Base-by-base conservation (phyloP, 2,113 vertebrate species). In the Hippotragus niger region DNA sequence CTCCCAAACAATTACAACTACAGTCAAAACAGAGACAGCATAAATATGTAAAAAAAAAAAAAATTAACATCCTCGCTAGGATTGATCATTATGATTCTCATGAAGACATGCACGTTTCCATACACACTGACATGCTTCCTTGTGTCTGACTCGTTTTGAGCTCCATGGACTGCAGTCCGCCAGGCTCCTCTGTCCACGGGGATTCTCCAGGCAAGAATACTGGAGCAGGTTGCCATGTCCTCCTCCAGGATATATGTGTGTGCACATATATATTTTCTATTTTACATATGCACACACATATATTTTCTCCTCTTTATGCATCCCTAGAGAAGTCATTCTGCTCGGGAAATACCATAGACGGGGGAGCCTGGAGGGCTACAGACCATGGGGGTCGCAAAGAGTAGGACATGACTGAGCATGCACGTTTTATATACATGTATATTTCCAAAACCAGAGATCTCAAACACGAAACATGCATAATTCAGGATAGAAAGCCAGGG, bases 51-150 rank as follows among this genome's bases (percentile, higher is more conserved):
- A 58, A 93, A 67, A 45, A 40, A 40, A 45, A 58, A n/a, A 3
- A n/a, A 17, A 2, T 36, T 23, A 45, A 13, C 9, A 40, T 53
- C 53, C 3, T 45, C 33, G 17, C 36, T 47, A 25, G 33, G 71
- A 67, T 1, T 52, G 33, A 33, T 4, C 43, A 50, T 14, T 17
- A 19, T 11, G 40, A 16, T 11, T 67, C 33, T 27, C 43, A 14
- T 45, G 31, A 36, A 67, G 10, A 80, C 5, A 10, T 0, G 17
- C 11, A 71, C 53, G 16, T 52, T 13, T 67, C 57, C 55, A n/a
- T 13, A 14, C 6, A 5, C 71, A 27, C 21, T 13, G n/a, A 10
- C 3, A 10, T 0, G n/a, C n/a, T 40, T 1, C 2, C 2, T 6
- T 11, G 19, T 1, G 19, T 11, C n/a, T 36, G 17, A 71, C n/a